Conservation (phyloP, 2,797 vertebrate genomes). For the Xerus rutilus region DNA sequence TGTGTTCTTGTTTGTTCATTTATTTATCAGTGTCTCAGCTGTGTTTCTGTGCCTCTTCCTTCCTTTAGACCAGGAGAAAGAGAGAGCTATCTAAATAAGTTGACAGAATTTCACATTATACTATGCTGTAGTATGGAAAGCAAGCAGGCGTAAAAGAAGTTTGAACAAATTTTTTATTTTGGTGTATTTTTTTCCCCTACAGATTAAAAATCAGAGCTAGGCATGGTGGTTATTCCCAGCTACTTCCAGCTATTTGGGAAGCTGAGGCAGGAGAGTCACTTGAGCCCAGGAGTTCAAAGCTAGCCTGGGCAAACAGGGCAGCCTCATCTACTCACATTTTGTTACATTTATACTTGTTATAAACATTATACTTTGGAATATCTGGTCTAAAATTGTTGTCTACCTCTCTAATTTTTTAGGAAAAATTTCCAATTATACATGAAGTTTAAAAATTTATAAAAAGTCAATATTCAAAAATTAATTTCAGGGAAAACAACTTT, state of each 20-base stretch:
- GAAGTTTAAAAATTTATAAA: conserved; percentile 15
- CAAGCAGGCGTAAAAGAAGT: background rate
- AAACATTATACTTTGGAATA: conserved; percentile 3
- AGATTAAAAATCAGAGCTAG: background rate
- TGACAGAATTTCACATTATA: background rate
- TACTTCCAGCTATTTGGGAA: background rate
- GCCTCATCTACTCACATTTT: background rate
- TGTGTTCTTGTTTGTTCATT: conserved; percentile 5
- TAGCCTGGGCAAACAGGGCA: background rate
- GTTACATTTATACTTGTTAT: conserved; percentile 24
- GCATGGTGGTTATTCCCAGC: background rate
- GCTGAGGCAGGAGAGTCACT: too few relatives aligned
- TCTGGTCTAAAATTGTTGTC: background rate
- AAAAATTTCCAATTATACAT: conserved; percentile 27
- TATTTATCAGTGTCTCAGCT: background rate
- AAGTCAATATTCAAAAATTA: conserved; percentile 58
- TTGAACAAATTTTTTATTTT: conserved; percentile 39
- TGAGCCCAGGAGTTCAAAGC: background rate
- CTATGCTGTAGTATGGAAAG: background rate
- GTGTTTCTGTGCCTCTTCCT: background rate
- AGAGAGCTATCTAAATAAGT: background rate
- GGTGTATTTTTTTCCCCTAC: conserved; percentile 18
- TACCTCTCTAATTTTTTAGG: conserved; percentile 22
- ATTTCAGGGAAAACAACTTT: conserved; percentile 3
- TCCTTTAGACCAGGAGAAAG: background rate